phyloP scores from a whole-genome alignment of 1,140 invertebrate genomes.

The Diploscapter pachys region DNA sequence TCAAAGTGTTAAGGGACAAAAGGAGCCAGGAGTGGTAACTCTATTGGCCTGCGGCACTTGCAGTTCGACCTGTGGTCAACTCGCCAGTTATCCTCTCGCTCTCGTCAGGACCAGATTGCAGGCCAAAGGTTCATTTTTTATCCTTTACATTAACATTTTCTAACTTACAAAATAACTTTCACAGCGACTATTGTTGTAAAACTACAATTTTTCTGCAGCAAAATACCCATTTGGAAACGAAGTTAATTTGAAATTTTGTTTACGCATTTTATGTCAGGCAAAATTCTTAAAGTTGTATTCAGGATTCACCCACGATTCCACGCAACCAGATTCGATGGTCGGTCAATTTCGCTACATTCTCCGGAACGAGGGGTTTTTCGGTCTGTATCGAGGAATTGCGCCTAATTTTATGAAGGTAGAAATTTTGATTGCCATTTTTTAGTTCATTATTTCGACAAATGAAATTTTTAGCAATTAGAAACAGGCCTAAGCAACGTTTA shows the following conservation, averaged over 20 bases:
- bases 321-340: conserved; percentile 70
- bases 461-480: too few relatives aligned
- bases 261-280: not conserved
- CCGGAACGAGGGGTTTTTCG: conserved; percentile 78
- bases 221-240: not conserved
- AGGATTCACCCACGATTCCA: conserved; percentile 45
- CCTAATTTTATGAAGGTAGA: conserved; percentile 86
- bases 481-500: too few relatives aligned
- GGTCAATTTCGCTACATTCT: conserved; percentile 81
- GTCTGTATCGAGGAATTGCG: conserved; percentile 92
- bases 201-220: not conserved
- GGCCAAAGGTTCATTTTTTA: conserved; percentile 72
- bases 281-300: conserved; percentile 2
- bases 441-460: not conserved
- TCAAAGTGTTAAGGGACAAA: conserved; percentile 1
- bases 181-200: not conserved
- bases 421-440: not conserved
- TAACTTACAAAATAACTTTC: not conserved
- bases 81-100: conserved; percentile 93
- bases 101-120: conserved; percentile 89
- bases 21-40: conserved; percentile 26
- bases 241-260: conserved; percentile 15
- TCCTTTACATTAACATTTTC: conserved; percentile 21
- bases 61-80: conserved; percentile 89
- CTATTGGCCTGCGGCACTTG: conserved; percentile 80